Evolutionary conservation across 2,113 vertebrate genomes (phyloP), one percentile per base, ranked within the genome.

Genomic region (Phalacrocorax aristotelis): DNA sequence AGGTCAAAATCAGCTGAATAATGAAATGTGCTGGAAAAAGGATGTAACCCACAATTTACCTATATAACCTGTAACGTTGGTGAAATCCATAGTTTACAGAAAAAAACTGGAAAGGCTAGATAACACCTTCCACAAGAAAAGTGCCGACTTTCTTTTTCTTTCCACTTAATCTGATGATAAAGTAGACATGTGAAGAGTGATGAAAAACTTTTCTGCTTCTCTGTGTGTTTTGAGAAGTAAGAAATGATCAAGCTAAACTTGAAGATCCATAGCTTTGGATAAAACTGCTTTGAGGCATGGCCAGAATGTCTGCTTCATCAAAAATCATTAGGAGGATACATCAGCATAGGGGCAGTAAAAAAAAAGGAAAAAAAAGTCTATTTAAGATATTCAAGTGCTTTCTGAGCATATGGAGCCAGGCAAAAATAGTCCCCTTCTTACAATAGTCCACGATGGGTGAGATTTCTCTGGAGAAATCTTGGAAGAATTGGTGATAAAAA

Each of bases 351-450:
- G 77, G 66, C 81, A 91, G 48, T 62, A 95, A 89, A 76, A 93
- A 94, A 90, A 66, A 48, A 64, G 61, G 49, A 42, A 69, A 49
- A 40, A 61, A 74, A 44, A 26, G 4, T 42, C 64, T 96, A 75
- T 81, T 94, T 93, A 52, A 87, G 80, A 87, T 91, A 89, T 91
- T 93, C 70, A 95, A 96, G 81, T 85, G 84, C 51, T 91, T 95
- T 91, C 70, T 96, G 94, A 96, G 91, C 95, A 96, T 96, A 95
- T 96, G 95, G 95, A 93, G 87, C 51, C 7, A 13, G 83, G 83
- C 94, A 96, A 97, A 97, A 97, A 97, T 97, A 97, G 91, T 42
- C 52, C 34, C 44, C 54, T 96, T 91, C 91, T 96, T 95, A 97
- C 94, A 97, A 96, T 94, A 97, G 89, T 91, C 57, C 81, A 76